Evolutionary conservation across 2,113 vertebrate genomes (phyloP), one percentile per base, ranked within the genome.

Genomic region (Anolis sagrei): DNA sequence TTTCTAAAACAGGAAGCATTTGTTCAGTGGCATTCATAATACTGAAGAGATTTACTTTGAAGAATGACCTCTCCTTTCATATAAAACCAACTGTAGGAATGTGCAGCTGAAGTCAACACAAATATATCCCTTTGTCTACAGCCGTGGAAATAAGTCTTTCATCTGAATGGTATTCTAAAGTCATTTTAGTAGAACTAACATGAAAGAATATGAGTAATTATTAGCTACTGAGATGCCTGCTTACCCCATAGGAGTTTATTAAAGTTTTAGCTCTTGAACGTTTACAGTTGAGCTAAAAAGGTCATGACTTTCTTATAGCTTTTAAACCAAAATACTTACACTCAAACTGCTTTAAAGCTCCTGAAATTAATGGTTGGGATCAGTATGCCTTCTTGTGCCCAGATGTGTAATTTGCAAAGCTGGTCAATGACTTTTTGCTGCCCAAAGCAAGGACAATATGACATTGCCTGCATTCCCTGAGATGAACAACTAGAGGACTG

Each of bases 1-100:
- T 78, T 66, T 85, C 9, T 75, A 82, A 81, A 83, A 80, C 61
- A 87, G 68, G 27, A 88, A 77, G 36, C 3, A 54, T 72, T 88
- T 86, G 27, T 83, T 80, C 75, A 7, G 48, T 21, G 10, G 49
- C 7, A 83, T 88, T 84, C 79, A 54, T 58, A 86, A 84, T 5
- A 34, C 34, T 9, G 44, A 27, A 61, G 25, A 25, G 25, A 81
- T 76, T 76, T 61, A 29, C 11, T 34, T 82, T 88, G 72, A 9
- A 85, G 79, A 84, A 66, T 13, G 62, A 36, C 32, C 27, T 61
- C 54, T 77, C 64, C 49, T 39, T 86, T 83, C 44, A 74, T 5
- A 70, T 11, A 64, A 79, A 85, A 79, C 68, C 2, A 27, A 29
- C 82, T 89, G 69, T 29, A 78, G 74, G 25, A 58, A 49, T 19